Base-by-base conservation (phyloP, 2,888 invertebrate species). In the Ectemnius cavifrons region DNA sequence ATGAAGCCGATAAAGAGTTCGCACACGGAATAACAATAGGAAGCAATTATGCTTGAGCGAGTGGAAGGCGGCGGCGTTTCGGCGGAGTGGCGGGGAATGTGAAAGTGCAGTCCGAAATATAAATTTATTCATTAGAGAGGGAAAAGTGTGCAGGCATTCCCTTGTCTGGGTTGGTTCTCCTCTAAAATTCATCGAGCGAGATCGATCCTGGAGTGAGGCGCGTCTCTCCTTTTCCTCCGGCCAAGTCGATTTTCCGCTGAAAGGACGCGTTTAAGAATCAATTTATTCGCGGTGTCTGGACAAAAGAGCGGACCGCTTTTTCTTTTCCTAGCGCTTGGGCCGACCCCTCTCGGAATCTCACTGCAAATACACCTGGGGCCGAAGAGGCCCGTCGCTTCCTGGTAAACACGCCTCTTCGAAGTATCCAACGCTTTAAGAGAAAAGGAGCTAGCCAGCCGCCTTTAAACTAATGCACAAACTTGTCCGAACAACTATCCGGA, bases 321-420 rank as follows among this genome's bases (percentile, higher is more conserved):
- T 63, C 6, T 37, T 56, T n/a, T 20, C n/a, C 47, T 45, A n/a
- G n/a, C 16, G 20, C n/a, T 46, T 11, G 23, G 66, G 65, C 65
- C 52, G 46, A 20, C 18, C 11, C 37, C 37, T 47, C 37, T 56
- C 18, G 49, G 64, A 67, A 70, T 76, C 66, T 61, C 6, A 52
- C 20, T 58, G 70, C 70, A 77, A 65, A 75, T 65, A 75, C 75
- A 65, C 63, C 61, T 37, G 37, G 37, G 37, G 37, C 37, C 37
- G 37, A 11, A 8, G 64, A 23, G 23, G 23, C 23, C 23, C 23
- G 1, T 23, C 23, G 23, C 3, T 23, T 23, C 57, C 46, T 28
- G 70, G 67, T 67, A 75, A 67, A 75, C 75, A 71, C 67, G 37
- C 37, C 37, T 6, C 5, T 1, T 2, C 23, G 3, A 4, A 37